Evolutionary conservation across 2,113 vertebrate species (phyloP), one percentile per base, ranked within the genome.

Genomic region (Vidua chalybeata): DNA sequence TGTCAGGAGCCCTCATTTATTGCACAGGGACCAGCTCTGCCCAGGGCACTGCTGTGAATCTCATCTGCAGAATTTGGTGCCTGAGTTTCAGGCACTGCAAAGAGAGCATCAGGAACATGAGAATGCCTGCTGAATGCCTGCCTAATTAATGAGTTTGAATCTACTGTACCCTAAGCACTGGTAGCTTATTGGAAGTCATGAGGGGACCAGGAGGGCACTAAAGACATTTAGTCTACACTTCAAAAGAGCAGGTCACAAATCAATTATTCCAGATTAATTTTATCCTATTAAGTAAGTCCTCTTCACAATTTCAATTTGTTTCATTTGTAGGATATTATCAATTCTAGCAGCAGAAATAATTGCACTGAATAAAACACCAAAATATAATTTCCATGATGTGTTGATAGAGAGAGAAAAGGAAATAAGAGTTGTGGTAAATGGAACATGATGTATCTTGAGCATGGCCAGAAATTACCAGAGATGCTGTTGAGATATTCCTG

Each of bases 241-340:
- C 7, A 16, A 52, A 90, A 89, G 59, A 90, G 75, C 83, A 23
- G 86, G 89, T 84, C 93, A 81, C 83, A 94, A 92, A 95, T 95
- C 91, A 93, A 90, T 97, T 94, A 81, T 33, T 92, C 55, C 13
- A 9, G 73, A 89, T 90, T 92, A 73, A 93, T 94, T 96, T 90
- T 33, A 92, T 81, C 73, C 56, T 81, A 78, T 67, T 92, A 71
- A 93, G 69, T 13, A 66, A 77, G 52, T 63, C 76, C 64, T 92
- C 76, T 16, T 89, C 79, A 80, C 85, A 52, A 86, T 67, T 90
- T 80, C 76, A 58, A 78, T 86, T 77, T 86, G 75, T 49, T 94
- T 92, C 15, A 94, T 86, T 90, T 93, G 80, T 63, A 67, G 56
- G 52, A 39, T 75, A 82, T 81, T 71, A 87, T 31, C 27, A 81